These are phyloP conservation scores for Drosophila triauraria DNA, from an alignment of 1,140 invertebrate genomes.

Conservation along the genomic window DNA sequence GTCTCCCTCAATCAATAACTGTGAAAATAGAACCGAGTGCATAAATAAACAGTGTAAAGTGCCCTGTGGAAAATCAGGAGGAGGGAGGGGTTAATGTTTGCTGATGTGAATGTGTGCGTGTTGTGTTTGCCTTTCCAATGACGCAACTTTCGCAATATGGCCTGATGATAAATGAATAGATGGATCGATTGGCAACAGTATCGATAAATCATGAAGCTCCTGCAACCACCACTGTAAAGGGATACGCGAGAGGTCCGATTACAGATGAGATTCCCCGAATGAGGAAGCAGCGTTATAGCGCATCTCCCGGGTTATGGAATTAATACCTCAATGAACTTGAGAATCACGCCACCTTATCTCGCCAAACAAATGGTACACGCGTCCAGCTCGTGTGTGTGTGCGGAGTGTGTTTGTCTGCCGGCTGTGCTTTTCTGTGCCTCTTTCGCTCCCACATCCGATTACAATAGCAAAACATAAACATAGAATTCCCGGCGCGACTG, in stretches of 20 bases:
- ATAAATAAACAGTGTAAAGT: conserved; percentile 67
- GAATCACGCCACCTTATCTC: conserved; percentile 84
- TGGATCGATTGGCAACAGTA: conserved; percentile 1
- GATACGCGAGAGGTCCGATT: conserved; percentile 27
- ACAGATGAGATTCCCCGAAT: conserved; percentile 1
- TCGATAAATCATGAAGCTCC: conserved; percentile 18
- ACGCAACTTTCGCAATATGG: conserved; percentile 63
- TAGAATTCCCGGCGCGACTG: conserved; percentile 25
- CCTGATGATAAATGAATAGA: conserved; percentile 33
- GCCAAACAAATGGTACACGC: conserved; percentile 72
- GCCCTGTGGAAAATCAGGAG: neutral
- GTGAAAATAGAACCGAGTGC: conserved; percentile 68
- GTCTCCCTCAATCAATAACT: conserved; percentile 60
- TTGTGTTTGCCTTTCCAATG: conserved; percentile 72
- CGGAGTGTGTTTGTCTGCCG: conserved; percentile 17
- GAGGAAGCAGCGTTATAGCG: conserved; percentile 6
- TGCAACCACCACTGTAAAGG: conserved; percentile 51
- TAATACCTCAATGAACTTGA: conserved; percentile 81
- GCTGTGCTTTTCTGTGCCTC: conserved; percentile 32
- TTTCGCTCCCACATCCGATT: conserved; percentile 8
- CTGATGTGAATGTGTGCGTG: conserved; percentile 30
- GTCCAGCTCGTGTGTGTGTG: conserved; percentile 50
- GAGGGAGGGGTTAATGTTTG: conserved; percentile 17
- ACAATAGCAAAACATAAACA: conserved; percentile 62
- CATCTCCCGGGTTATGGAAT: conserved; percentile 35